These are phyloP conservation scores for Tiliqua scincoides DNA, from an alignment of 2,113 vertebrate genomes.

Conservation along the genomic window DNA sequence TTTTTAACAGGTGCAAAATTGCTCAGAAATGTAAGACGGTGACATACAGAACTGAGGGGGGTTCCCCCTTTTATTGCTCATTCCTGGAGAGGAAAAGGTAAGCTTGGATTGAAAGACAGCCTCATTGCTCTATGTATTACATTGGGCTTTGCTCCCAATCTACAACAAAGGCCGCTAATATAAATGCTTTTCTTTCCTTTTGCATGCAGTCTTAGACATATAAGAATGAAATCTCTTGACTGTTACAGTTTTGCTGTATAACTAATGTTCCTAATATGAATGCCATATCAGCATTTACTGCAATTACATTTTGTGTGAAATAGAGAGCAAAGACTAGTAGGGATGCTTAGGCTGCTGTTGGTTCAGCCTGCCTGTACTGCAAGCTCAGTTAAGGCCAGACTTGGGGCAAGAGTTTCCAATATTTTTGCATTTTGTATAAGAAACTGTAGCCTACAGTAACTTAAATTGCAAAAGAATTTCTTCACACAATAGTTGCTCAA, in stretches of 20 bases:
- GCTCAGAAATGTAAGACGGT: background rate
- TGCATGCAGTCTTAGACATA: background rate
- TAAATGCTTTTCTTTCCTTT: background rate
- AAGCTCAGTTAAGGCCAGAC: background rate
- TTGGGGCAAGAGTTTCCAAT: background rate
- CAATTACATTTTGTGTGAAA: slow-evolving; percentile 6
- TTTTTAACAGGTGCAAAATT: background rate
- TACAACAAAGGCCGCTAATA: background rate
- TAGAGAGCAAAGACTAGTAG: slow-evolving; percentile 17
- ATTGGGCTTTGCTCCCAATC: background rate
- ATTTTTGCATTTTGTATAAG: background rate
- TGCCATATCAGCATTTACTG: background rate
- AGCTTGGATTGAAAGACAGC: background rate
- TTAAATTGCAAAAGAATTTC: background rate
- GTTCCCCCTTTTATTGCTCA: background rate
- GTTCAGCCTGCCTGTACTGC: background rate
- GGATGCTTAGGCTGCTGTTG: background rate
- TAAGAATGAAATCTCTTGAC: background rate
- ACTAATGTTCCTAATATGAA: background rate
- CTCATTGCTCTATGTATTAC: background rate
- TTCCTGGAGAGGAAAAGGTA: background rate
- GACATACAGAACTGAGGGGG: background rate
- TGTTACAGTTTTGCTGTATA: background rate
- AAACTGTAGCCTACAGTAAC: background rate
- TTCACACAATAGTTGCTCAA: background rate